phyloP scores from a whole-genome alignment of 2,797 vertebrate species.

The Melanotaenia pygmaea region DNA sequence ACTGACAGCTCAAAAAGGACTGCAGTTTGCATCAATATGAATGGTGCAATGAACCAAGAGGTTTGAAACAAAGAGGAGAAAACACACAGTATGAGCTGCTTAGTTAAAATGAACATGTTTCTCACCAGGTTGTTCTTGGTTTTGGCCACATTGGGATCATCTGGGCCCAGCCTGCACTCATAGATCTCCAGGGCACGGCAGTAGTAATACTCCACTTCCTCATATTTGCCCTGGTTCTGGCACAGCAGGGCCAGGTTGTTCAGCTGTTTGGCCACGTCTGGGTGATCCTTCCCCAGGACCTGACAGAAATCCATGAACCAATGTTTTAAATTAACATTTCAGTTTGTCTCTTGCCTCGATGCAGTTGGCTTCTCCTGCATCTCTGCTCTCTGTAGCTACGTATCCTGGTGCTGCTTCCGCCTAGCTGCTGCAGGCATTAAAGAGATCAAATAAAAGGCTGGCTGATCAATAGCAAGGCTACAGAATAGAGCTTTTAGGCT shows the following conservation, averaged over 20 bases:
- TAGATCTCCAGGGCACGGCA: conserved; percentile 97
- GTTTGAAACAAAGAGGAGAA: not conserved
- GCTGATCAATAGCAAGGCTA: conserved; percentile 57
- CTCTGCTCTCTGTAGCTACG: conserved; percentile 5
- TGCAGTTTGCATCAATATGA: not conserved
- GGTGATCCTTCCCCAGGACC: conserved; percentile 96
- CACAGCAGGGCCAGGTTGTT: conserved; percentile 98
- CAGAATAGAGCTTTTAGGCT: conserved; percentile 50
- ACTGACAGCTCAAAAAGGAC: conserved; percentile 7
- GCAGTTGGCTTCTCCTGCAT: not conserved
- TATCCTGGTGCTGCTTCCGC: conserved; percentile 18
- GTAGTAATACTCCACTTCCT: conserved; percentile 98
- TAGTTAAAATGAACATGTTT: not conserved
- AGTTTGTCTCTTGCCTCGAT: not conserved
- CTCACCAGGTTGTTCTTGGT: conserved; percentile 98
- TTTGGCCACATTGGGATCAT: conserved; percentile 96
- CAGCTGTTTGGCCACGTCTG: conserved; percentile 98
- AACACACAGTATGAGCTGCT: not conserved
- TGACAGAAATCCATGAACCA: conserved; percentile 58
- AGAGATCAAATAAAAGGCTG: conserved; percentile 60
- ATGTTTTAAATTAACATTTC: conserved; percentile 19
- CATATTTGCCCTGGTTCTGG: conserved; percentile 99
- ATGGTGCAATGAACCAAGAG: not conserved
- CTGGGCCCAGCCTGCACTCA: conserved; percentile 90
- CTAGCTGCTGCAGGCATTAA: conserved; percentile 42